Percentiles rank a stretch among this genome's conserved stretches.
These are phyloP conservation scores for Cyanoliseus patagonus DNA, from an alignment of 2,113 vertebrate species.

Conservation along the genomic window DNA sequence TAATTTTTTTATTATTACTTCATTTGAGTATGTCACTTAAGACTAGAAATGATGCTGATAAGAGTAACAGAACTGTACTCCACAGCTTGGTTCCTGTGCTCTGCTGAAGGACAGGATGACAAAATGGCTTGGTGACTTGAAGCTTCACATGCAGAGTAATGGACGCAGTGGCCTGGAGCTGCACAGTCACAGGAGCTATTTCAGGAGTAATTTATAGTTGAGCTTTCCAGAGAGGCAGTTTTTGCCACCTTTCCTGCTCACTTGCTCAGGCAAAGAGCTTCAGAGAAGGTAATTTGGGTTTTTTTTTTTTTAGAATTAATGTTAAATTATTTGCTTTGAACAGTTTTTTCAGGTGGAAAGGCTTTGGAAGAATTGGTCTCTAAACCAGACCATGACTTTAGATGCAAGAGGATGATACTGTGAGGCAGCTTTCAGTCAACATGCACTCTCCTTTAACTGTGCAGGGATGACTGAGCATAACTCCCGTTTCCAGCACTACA, in stretches of 20 bases:
- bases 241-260: background rate
- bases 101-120: background rate
- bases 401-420: background rate
- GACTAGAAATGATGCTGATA: background rate
- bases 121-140: background rate
- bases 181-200: background rate
- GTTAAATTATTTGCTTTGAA: background rate
- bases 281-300: background rate
- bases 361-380: background rate
- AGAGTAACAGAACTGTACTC: background rate
- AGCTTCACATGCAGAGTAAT: background rate
- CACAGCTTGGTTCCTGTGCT: background rate
- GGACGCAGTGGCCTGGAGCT: background rate
- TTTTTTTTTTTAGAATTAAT: background rate
- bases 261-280: background rate
- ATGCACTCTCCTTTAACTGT: background rate
- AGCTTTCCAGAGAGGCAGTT: background rate
- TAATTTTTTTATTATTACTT: conserved; percentile 1
- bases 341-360: background rate
- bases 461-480: background rate
- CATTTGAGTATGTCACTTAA: background rate
- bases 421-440: background rate
- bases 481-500: background rate
- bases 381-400: background rate
- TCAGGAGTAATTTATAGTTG: background rate